Evolutionary conservation across 2,113 vertebrate genomes (phyloP).

Genomic region (Corythornis cristatus): DNA sequence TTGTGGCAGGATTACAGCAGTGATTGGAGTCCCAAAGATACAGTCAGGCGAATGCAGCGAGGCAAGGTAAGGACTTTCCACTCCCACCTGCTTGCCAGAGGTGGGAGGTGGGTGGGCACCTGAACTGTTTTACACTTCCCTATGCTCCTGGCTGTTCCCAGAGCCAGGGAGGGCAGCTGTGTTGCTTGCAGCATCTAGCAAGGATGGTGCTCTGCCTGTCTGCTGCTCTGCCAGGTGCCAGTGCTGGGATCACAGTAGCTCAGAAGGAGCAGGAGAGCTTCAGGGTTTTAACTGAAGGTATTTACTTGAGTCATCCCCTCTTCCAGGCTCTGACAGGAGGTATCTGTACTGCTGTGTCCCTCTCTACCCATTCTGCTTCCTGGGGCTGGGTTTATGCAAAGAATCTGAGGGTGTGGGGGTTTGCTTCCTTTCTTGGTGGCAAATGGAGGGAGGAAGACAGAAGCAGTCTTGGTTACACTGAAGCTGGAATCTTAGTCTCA

Average conservation of each 20-base stretch:
- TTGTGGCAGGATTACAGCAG: slow-evolving; percentile 86
- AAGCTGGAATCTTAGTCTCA: not conserved
- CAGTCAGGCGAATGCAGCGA: slow-evolving; percentile 85
- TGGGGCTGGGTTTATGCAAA: not conserved
- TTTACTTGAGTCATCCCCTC: not conserved
- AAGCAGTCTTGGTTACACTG: not conserved
- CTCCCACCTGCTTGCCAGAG: not conserved
- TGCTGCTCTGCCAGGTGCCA: not conserved
- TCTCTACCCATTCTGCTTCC: not conserved
- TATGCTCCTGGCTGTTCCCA: not conserved
- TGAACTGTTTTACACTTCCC: not conserved
- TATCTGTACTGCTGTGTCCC: not conserved
- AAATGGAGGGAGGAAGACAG: not conserved
- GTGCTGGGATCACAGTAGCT: not conserved
- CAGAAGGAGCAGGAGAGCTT: not conserved
- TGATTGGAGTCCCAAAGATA: slow-evolving; percentile 89
- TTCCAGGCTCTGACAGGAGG: not conserved
- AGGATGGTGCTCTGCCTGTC: not conserved
- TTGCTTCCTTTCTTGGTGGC: not conserved
- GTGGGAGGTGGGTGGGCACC: not conserved
- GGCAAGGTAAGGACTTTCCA: slow-evolving; percentile 85
- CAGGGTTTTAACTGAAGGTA: not conserved
- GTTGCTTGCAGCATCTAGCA: not conserved
- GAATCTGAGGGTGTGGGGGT: not conserved
- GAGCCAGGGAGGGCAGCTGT: not conserved